Base-by-base conservation (phyloP, 2,888 invertebrate species). In the Encarsia formosa region DNA sequence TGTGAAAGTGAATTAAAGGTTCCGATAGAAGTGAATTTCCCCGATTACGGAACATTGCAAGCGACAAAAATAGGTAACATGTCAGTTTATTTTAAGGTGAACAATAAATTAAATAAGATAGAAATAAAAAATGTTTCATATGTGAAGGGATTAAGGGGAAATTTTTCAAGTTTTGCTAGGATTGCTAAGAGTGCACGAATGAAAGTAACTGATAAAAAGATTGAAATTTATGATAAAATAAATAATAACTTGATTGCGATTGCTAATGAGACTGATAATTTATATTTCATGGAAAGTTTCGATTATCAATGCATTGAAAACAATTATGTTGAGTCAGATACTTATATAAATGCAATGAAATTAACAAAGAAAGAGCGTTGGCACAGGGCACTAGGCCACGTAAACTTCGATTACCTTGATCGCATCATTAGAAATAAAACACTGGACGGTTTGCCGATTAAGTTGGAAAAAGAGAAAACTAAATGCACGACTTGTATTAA, bases 21-120 rank as follows among this genome's bases (percentile, higher is more conserved):
- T 19, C 55, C 59, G 1, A 40, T 56, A 5, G 29, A 50, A 43
- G 57, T 61, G 22, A 57, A 56, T 34, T 24, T 60, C 20, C 52
- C 42, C 15, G 53, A 58, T 45, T 48, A 49, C 18, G 43, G 42
- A 38, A 42, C 16, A 2, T 23, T 57, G 38, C 50, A 58, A 42
- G 59, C 58, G 1, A 47, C 50, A 5, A 56, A 53, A 54, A 22
- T 51, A 34, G 52, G 52, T 2, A 41, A 2, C 20, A 15, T 49
- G n/a, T 40, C 34, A 46, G 38, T 39, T 35, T 16, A 19, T 23
- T 49, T 52, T 29, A 42, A 44, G 42, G 49, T 18, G 19, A 41
- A 51, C 24, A 39, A 37, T 22, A 35, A 26, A 4, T 6, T 39
- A 47, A 47, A 34, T 5, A 1, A 37, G 16, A 20, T 51, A 11